Percentiles rank a stretch among this genome's conserved stretches.
Evolutionary conservation across 2,113 vertebrate species (phyloP).

Genomic region (Myodes glareolus): DNA sequence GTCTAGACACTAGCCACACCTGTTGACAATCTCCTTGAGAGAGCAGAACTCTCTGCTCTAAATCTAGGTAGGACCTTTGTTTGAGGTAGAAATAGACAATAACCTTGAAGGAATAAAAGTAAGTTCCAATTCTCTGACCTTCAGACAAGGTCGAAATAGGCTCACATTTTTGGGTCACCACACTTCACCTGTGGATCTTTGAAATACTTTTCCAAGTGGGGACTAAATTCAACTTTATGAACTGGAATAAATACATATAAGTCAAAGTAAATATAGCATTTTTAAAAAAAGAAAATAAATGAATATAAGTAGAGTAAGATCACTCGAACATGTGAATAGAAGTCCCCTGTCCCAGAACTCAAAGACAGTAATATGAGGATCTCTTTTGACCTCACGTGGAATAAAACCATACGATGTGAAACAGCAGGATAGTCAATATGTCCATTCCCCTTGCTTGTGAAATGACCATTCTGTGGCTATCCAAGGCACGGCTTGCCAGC

Average conservation of each 20-base stretch:
- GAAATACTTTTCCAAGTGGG: constrained; percentile 2
- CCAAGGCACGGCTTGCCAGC: constrained; percentile 47
- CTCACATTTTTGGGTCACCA: no score
- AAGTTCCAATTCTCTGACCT: no score
- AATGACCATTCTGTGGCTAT: background rate
- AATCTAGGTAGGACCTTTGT: no score
- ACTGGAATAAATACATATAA: background rate
- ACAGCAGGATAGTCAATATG: constrained; percentile 54
- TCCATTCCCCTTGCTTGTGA: background rate
- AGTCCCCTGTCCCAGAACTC: background rate
- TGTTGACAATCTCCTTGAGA: no score
- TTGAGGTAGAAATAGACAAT: no score
- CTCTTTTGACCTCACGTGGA: background rate
- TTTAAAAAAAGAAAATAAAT: background rate
- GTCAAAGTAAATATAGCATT: background rate
- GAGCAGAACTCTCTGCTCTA: no score
- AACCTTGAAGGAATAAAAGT: no score
- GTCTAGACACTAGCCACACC: no score
- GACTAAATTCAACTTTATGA: constrained; percentile 18
- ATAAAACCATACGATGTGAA: constrained; percentile 51
- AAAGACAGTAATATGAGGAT: background rate
- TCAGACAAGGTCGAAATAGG: no score
- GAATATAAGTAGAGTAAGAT: background rate
- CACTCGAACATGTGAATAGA: background rate
- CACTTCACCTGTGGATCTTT: background rate